phyloP scores from a whole-genome alignment of 2,797 vertebrate genomes.

The Crypturellus tataupa region DNA sequence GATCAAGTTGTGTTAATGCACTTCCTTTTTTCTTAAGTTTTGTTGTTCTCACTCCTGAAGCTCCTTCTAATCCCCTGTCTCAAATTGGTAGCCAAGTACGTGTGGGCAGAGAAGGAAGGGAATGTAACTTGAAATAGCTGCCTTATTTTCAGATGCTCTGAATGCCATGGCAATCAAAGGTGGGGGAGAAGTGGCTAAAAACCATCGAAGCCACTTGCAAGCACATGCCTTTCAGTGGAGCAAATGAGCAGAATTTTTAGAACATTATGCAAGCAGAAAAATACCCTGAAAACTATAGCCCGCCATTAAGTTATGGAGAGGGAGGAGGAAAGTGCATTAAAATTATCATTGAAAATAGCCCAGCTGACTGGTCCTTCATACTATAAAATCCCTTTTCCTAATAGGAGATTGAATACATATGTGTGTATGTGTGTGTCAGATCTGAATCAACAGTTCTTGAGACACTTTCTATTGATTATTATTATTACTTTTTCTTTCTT shows the following conservation, averaged over 20 bases:
- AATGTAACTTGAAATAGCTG: constrained; percentile 62
- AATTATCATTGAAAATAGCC: constrained; percentile 23
- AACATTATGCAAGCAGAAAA: constrained; percentile 59
- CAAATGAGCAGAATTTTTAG: constrained; percentile 35
- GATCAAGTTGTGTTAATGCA: background rate
- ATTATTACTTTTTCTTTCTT: background rate
- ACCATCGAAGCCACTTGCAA: constrained; percentile 66
- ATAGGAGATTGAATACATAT: background rate
- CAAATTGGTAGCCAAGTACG: constrained; percentile 49
- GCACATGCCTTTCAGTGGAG: constrained; percentile 46
- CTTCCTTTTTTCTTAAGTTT: background rate
- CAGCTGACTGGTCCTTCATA: background rate
- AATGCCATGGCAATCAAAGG: constrained; percentile 41
- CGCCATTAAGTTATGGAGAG: constrained; percentile 2
- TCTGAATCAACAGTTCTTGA: constrained; percentile 24
- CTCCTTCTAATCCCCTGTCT: constrained; percentile 22
- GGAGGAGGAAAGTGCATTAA: constrained; percentile 5
- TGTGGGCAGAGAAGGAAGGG: constrained; percentile 47
- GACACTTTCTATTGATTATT: constrained; percentile 38
- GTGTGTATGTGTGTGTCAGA: background rate
- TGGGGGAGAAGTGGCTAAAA: constrained; percentile 45
- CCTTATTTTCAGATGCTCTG: constrained; percentile 45
- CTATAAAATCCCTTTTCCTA: background rate
- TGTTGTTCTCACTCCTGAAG: constrained; percentile 22
- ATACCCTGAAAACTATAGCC: constrained; percentile 34